phyloP scores from a whole-genome alignment of 2,113 vertebrate genomes.

The Malurus melanocephalus region DNA sequence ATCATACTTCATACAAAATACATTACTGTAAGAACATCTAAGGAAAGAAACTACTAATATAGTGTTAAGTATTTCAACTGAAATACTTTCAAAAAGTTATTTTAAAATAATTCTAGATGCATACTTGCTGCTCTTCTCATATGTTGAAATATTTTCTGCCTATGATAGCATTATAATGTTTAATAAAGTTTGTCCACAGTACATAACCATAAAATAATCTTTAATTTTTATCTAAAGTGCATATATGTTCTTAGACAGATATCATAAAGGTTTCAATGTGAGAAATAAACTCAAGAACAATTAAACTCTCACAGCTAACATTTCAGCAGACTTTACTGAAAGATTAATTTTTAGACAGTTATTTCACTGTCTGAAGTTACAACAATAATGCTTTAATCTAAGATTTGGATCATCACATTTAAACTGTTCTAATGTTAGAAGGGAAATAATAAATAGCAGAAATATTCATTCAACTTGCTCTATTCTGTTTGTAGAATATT shows the following conservation, averaged over 20 bases:
- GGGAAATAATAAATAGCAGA: background rate
- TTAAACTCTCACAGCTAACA: background rate
- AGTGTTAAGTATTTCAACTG: background rate
- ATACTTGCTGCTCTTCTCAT: background rate
- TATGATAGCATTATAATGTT: background rate
- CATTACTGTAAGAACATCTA: background rate
- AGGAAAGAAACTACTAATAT: background rate
- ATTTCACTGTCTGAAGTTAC: background rate
- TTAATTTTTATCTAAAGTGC: background rate
- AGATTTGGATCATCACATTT: background rate
- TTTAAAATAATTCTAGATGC: background rate
- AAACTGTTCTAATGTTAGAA: background rate
- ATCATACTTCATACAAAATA: background rate
- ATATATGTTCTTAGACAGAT: background rate
- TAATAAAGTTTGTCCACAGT: background rate
- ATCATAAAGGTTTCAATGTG: background rate
- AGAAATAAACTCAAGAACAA: background rate
- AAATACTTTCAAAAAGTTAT: background rate
- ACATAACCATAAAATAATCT: background rate
- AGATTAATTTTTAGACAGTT: background rate
- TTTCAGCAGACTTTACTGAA: background rate
- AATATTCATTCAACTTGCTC: background rate
- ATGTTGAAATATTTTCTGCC: background rate
- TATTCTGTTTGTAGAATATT: background rate
- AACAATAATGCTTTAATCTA: rapidly evolving